Conservation (phyloP, 2,888 invertebrate species). For the Pristionchus entomophagus region DNA sequence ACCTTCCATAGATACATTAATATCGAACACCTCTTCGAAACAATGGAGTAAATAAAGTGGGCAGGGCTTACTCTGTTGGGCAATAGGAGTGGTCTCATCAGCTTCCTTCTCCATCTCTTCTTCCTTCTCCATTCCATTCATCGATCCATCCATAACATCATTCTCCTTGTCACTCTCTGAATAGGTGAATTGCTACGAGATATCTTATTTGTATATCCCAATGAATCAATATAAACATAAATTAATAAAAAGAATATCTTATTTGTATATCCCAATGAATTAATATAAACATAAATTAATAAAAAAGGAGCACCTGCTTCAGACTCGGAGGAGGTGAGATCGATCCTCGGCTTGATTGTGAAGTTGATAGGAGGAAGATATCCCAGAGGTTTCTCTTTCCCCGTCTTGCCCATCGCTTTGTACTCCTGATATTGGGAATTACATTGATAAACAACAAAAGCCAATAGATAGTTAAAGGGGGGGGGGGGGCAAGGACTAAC, state of each 20-base stretch:
- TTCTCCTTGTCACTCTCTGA: slow-evolving; percentile 32
- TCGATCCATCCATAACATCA: background rate
- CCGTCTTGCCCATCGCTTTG: background rate
- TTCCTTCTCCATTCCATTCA: background rate
- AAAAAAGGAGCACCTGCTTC: background rate
- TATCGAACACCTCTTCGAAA: too few relatives aligned
- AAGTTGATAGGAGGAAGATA: background rate
- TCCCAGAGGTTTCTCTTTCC: background rate
- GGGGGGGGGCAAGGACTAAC: background rate
- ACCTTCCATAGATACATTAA: too few relatives aligned
- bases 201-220: too few relatives aligned
- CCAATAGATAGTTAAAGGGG: background rate
- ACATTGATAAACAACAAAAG: background rate
- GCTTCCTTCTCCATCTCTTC: slow-evolving; percentile 3
- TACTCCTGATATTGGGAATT: background rate
- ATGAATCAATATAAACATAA: background rate
- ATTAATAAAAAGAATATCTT: background rate
- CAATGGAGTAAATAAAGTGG: too few relatives aligned
- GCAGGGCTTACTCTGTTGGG: background rate
- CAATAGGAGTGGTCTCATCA: slow-evolving; percentile 9
- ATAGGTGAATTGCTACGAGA: background rate
- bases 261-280: background rate
- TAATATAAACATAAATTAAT: background rate
- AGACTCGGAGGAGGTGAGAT: background rate
- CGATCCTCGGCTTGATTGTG: background rate